A percentile compares a stretch with the other conserved stretches of the same genome.
Conservation (phyloP, 64 coral and sea anemone genomes). For the Pocillopora verrucosa region DNA sequence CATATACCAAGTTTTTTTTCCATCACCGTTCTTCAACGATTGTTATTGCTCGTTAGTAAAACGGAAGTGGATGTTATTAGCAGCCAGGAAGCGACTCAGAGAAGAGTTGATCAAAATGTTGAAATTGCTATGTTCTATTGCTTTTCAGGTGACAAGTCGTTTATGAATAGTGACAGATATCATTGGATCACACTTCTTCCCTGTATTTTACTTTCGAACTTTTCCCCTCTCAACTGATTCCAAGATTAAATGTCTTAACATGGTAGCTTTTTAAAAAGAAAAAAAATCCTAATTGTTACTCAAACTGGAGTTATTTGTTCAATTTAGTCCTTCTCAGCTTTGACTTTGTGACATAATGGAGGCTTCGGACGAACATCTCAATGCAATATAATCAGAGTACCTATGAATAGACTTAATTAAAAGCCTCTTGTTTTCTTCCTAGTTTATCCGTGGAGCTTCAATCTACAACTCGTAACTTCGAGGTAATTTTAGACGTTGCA, state of each 20-base stretch:
- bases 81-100: not conserved
- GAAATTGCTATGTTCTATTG: not conserved
- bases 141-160: not conserved
- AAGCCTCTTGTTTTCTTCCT: too few relatives aligned
- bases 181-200: not conserved
- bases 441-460: too few relatives aligned
- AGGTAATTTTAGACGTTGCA: too few relatives aligned
- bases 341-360: too few relatives aligned
- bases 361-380: too few relatives aligned
- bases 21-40: not conserved
- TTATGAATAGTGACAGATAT: not conserved
- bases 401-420: too few relatives aligned
- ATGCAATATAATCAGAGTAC: too few relatives aligned
- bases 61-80: not conserved
- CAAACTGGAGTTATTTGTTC: not conserved
- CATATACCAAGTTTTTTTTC: not conserved
- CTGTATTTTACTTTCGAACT: not conserved
- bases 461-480: too few relatives aligned
- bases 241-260: not conserved
- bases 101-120: not conserved
- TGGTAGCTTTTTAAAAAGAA: not conserved
- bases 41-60: not conserved
- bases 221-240: not conserved
- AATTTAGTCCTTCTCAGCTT: too few relatives aligned
- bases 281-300: not conserved